A percentile compares a stretch with the other conserved stretches of the same genome.
Conservation (phyloP, 1,140 invertebrate species). For the Belonocnema kinseyi region DNA sequence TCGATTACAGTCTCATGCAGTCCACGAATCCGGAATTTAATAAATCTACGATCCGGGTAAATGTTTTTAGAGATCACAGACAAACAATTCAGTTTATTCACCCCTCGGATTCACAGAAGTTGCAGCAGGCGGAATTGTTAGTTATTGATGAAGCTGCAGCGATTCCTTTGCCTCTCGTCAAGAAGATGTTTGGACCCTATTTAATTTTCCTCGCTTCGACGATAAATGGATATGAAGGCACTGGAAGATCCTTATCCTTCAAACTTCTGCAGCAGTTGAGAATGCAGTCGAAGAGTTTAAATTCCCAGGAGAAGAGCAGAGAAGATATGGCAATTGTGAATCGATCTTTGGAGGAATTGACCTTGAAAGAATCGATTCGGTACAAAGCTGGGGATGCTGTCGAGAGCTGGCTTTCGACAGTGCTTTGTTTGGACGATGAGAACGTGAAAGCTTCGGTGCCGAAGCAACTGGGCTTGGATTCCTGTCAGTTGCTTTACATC, state of each 20-base stretch:
- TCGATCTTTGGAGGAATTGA: conserved; percentile 77
- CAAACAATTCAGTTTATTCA: conserved; percentile 99
- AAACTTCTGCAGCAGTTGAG: conserved; percentile 95
- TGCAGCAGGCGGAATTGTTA: conserved; percentile 95
- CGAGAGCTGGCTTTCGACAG: conserved; percentile 94
- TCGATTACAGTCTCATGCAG: conserved; percentile 96
- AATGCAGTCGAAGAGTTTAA: conserved; percentile 76
- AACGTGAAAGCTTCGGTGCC: conserved; percentile 80
- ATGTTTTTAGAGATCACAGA: conserved; percentile 94
- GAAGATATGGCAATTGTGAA: conserved; percentile 66
- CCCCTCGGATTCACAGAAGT: conserved; percentile 89
- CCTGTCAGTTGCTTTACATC: conserved; percentile 94
- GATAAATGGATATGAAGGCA: conserved; percentile 98
- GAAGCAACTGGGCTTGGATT: conserved; percentile 90
- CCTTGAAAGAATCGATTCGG: conserved; percentile 95
- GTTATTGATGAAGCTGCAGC: conserved; percentile 99
- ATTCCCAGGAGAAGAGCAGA: conserved; percentile 70
- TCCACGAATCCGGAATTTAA: conserved; percentile 98
- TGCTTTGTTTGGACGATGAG: conserved; percentile 94
- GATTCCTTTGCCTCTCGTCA: conserved; percentile 96
- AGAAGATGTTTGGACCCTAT: conserved; percentile 93
- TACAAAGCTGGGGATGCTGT: conserved; percentile 92
- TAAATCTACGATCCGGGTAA: conserved; percentile 96
- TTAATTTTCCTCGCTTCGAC: conserved; percentile 98
- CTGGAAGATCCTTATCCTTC: conserved; percentile 95